phyloP scores from a whole-genome alignment of 2,888 invertebrate genomes.

The Noctuana brunneofusca region DNA sequence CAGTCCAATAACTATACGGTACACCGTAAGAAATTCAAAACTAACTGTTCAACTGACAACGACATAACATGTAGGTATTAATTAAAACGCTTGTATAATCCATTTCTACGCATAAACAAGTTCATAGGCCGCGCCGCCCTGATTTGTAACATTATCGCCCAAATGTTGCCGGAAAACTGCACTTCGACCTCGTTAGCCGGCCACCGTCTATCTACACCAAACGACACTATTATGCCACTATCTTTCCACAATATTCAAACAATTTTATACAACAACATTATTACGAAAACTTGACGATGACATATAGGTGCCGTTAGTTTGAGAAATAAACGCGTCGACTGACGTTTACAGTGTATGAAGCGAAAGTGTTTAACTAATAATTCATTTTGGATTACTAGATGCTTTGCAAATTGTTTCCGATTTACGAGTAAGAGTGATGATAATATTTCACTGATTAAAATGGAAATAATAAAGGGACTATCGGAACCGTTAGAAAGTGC shows the following conservation, averaged over 20 bases:
- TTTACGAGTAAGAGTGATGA: slow-evolving; percentile 20
- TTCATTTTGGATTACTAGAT: slow-evolving; percentile 15
- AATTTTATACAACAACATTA: slow-evolving; percentile 32
- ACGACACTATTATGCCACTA: slow-evolving; percentile 47
- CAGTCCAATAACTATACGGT: slow-evolving; percentile 11
- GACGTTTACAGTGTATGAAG: neutral
- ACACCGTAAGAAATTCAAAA: slow-evolving; percentile 2
- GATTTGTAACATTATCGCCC: slow-evolving; percentile 38
- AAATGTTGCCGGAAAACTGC: slow-evolving; percentile 57
- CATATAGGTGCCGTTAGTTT: slow-evolving; percentile 12
- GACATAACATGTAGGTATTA: neutral
- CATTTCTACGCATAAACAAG: slow-evolving; percentile 36
- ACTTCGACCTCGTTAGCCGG: slow-evolving; percentile 61
- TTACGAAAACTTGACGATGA: slow-evolving; percentile 32
- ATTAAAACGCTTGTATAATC: slow-evolving; percentile 38
- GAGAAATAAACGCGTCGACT: slow-evolving; percentile 3
- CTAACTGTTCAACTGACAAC: neutral
- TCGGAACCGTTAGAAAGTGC: slow-evolving; percentile 48
- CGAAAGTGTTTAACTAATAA: neutral
- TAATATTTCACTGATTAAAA: slow-evolving; percentile 40
- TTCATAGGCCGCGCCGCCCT: slow-evolving; percentile 4
- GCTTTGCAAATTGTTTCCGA: slow-evolving; percentile 8
- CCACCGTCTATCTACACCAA: slow-evolving; percentile 45
- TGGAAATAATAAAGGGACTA: slow-evolving; percentile 48
- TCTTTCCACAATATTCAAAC: slow-evolving; percentile 36